Evolutionary conservation across 2,113 vertebrate genomes (phyloP).

Genomic region (Monopterus albus): DNA sequence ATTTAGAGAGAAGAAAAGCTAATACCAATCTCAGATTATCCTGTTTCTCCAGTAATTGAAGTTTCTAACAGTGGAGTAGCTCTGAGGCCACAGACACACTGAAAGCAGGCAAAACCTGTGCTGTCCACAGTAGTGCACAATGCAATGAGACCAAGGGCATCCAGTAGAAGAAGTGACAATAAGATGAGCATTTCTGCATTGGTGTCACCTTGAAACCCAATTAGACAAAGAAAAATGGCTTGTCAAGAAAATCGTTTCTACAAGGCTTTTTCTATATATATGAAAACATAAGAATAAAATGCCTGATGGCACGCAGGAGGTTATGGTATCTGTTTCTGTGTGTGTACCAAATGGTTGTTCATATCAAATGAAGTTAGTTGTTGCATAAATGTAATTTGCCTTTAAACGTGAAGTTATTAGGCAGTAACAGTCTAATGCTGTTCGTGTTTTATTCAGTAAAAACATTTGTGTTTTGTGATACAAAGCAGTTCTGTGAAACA

Average conservation of each 20-base stretch:
- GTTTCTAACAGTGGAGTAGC: neutral
- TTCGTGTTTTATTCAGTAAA: slow-evolving; percentile 19
- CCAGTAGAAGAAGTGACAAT: neutral
- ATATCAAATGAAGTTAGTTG: neutral
- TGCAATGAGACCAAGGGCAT: neutral
- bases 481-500: slow-evolving; percentile 30
- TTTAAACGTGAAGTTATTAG: neutral
- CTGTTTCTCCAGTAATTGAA: neutral
- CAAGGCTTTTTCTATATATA: neutral
- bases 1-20: neutral
- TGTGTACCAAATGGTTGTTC: slow-evolving; percentile 1
- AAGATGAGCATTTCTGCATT: slow-evolving; percentile 2
- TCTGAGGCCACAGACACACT: neutral
- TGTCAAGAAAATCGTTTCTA: slow-evolving; percentile 24
- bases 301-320: neutral
- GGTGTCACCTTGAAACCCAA: slow-evolving; percentile 11
- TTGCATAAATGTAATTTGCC: neutral
- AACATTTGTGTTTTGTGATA: slow-evolving; percentile 32
- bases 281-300: neutral
- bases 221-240: slow-evolving; percentile 25
- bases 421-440: neutral
- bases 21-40: neutral
- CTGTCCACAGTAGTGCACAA: neutral
- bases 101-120: neutral
- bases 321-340: neutral